Percentiles rank a stretch among this genome's conserved stretches.
Evolutionary conservation across 2,888 invertebrate species (phyloP).

Genomic region (Corythucha ciliata): DNA sequence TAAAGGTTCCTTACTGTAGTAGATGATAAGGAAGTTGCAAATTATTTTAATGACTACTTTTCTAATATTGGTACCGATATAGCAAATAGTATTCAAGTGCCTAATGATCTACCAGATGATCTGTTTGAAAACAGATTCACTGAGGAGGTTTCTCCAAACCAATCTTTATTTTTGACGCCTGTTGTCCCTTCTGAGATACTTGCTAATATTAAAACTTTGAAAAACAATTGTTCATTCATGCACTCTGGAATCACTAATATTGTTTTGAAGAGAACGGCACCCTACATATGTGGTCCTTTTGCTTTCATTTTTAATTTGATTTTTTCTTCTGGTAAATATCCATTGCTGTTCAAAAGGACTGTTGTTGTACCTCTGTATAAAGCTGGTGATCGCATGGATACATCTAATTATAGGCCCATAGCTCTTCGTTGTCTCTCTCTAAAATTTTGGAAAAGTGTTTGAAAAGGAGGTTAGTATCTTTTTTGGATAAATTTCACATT

Average conservation of each 20-base stretch:
- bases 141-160: neutral
- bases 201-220: slow-evolving; percentile 3
- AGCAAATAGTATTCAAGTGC: slow-evolving; percentile 6
- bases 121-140: slow-evolving; percentile 4
- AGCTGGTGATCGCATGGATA: neutral
- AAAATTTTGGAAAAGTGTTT: slow-evolving; percentile 9
- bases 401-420: slow-evolving; percentile 6
- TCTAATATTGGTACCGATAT: neutral
- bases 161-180: slow-evolving; percentile 1
- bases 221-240: slow-evolving; percentile 6
- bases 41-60: slow-evolving; percentile 2
- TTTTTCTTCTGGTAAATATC: slow-evolving; percentile 3
- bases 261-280: slow-evolving; percentile 11
- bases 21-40: slow-evolving; percentile 12
- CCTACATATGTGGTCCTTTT: slow-evolving; percentile 4
- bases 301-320: slow-evolving; percentile 10
- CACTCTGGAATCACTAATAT: slow-evolving; percentile 7
- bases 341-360: slow-evolving; percentile 5
- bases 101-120: neutral
- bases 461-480: slow-evolving; percentile 6
- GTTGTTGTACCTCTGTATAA: slow-evolving; percentile 7
- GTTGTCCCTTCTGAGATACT: slow-evolving; percentile 9
- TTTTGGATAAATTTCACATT: slow-evolving; percentile 1
- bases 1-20: no score
- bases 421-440: slow-evolving; percentile 4